Conservation (phyloP, 30 jellyfish, hydroid and myxozoan genomes). For the Aurelia aurita region DNA sequence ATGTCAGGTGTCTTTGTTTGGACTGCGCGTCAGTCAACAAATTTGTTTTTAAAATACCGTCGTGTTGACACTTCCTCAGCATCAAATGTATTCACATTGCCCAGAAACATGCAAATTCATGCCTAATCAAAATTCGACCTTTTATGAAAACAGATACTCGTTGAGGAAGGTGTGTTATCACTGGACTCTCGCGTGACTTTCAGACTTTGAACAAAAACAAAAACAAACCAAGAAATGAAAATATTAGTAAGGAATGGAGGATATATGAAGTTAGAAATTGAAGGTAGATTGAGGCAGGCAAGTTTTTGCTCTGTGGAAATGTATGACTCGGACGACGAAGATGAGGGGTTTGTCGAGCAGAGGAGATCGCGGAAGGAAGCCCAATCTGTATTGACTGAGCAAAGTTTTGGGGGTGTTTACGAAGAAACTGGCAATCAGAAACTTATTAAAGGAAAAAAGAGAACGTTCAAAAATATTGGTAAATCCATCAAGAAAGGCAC, state of each 20-base stretch:
- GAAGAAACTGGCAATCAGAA: neutral
- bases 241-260: conserved; percentile 3
- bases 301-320: conserved; percentile 49
- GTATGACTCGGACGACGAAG: conserved; percentile 3
- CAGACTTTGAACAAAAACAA: neutral
- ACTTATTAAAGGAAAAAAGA: neutral
- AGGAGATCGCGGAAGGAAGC: conserved; percentile 42
- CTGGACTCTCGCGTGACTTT: conserved; percentile 5
- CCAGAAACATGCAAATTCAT: neutral
- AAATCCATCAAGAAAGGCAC: conserved; percentile 13
- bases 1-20: neutral
- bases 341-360: conserved; percentile 13
- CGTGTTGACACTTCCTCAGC: neutral
- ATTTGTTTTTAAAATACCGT: neutral
- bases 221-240: conserved; percentile 1
- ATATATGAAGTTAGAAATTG: conserved; percentile 36
- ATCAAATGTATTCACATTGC: neutral
- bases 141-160: conserved; percentile 12
- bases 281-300: conserved; percentile 53
- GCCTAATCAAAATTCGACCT: neutral
- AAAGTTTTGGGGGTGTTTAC: neutral
- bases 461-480: neutral
- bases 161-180: neutral
- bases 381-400: conserved; percentile 20
- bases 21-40: conserved; percentile 28